These are phyloP conservation scores for Oxyruncus cristatus DNA, from an alignment of 2,113 vertebrate species.

Conservation along the genomic window DNA sequence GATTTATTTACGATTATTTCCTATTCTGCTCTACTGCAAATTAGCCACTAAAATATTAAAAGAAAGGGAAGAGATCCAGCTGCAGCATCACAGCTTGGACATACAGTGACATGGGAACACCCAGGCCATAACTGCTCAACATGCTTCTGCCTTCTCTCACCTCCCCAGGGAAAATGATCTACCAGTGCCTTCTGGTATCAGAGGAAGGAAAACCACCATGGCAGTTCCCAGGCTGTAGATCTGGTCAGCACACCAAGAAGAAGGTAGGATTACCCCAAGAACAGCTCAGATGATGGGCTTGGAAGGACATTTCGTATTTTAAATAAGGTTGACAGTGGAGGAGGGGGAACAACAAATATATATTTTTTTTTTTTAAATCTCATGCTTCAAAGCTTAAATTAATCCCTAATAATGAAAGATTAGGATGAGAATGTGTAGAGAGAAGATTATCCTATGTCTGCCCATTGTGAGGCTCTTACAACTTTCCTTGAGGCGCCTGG, in stretches of 20 bases:
- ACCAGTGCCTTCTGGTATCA: not conserved
- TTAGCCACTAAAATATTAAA: slow-evolving; percentile 18
- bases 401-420: slow-evolving; percentile 51
- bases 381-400: slow-evolving; percentile 41
- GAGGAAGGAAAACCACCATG: not conserved
- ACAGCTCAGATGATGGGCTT: not conserved
- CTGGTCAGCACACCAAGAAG: not conserved
- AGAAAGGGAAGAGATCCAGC: not conserved
- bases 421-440: not conserved
- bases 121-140: not conserved
- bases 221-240: not conserved
- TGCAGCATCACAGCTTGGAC: slow-evolving; percentile 17
- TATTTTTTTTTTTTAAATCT: not conserved
- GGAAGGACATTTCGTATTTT: not conserved
- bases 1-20: slow-evolving; percentile 65
- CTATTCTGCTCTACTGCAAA: slow-evolving; percentile 57
- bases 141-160: not conserved
- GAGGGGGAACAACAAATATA: not conserved
- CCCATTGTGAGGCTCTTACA: slow-evolving; percentile 5
- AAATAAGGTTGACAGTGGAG: not conserved
- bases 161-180: not conserved
- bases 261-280: not conserved
- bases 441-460: slow-evolving; percentile 44
- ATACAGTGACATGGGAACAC: not conserved
- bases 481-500: not conserved